These are phyloP conservation scores for Nasonovia ribisnigri DNA, from an alignment of 2,888 invertebrate species.

Conservation along the genomic window DNA sequence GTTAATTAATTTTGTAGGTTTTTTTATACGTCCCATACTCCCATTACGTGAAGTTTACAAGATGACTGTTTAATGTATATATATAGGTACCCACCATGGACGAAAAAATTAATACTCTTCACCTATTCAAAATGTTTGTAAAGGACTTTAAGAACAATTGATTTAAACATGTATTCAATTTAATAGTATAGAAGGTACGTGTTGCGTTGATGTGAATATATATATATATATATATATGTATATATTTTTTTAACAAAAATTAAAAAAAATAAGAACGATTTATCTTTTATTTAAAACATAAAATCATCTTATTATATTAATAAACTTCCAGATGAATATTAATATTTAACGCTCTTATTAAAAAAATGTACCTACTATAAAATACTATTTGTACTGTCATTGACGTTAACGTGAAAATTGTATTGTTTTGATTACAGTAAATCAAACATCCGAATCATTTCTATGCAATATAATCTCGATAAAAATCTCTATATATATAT, in stretches of 20 bases:
- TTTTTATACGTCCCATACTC: not conserved
- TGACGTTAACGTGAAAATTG: not conserved
- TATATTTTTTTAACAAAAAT: slow-evolving; percentile 1
- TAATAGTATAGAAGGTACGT: not conserved
- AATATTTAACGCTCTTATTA: not conserved
- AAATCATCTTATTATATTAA: slow-evolving; percentile 14
- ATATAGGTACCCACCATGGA: not conserved
- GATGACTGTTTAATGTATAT: slow-evolving; percentile 29
- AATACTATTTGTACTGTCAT: slow-evolving; percentile 14
- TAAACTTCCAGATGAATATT: not conserved
- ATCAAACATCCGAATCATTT: not conserved
- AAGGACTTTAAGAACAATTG: slow-evolving; percentile 42
- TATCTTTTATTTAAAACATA: slow-evolving; percentile 20
- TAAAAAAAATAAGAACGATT: not conserved
- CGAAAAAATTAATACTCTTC: slow-evolving; percentile 43
- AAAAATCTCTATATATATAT: not conserved
- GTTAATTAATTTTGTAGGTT: slow-evolving; percentile 30
- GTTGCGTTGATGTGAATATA: slow-evolving; percentile 15
- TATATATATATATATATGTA: not conserved
- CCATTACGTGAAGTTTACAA: not conserved
- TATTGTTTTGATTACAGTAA: not conserved
- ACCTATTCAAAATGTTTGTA: slow-evolving; percentile 41
- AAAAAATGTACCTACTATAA: not conserved
- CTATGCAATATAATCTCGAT: not conserved
- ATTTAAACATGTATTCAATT: slow-evolving; percentile 44